phyloP scores from a whole-genome alignment of 2,888 invertebrate species.

The Leptopilina drosophilae region DNA sequence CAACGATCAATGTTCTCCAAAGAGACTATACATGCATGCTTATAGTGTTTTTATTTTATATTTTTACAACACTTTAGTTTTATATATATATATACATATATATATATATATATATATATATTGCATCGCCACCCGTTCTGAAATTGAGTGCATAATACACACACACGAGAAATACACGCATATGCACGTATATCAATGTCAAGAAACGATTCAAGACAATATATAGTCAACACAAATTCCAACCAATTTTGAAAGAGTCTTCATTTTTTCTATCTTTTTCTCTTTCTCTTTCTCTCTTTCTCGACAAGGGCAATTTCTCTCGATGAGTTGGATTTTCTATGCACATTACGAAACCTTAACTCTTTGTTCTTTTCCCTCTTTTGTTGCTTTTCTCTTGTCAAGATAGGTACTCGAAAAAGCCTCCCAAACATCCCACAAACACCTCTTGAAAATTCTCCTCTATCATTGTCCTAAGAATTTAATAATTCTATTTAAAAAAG shows the following conservation, averaged over 20 bases:
- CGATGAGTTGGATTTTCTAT: constrained; percentile 65
- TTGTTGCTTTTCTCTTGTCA: constrained; percentile 18
- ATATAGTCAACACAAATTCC: constrained; percentile 63
- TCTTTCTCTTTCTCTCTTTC: neutral
- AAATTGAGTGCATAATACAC: neutral
- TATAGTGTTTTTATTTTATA: constrained; percentile 30
- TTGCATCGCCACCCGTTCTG: constrained; percentile 5
- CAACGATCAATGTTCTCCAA: constrained; percentile 40
- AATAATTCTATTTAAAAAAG: neutral
- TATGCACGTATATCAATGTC: constrained; percentile 66
- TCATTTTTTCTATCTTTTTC: constrained; percentile 39
- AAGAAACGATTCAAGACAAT: constrained; percentile 60
- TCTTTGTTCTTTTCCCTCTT: constrained; percentile 44
- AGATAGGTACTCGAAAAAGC: constrained; percentile 38
- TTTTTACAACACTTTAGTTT: neutral
- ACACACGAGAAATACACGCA: constrained; percentile 6
- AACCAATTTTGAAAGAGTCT: constrained; percentile 63
- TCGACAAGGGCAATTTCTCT: constrained; percentile 67
- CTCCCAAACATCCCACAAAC: constrained; percentile 57
- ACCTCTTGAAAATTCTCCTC: constrained; percentile 51
- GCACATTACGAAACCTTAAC: constrained; percentile 41
- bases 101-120: neutral
- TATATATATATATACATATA: neutral
- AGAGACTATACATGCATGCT: neutral
- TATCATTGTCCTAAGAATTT: neutral